Evolutionary conservation across 2,113 vertebrate genomes (phyloP), one percentile per base, ranked within the genome.

Genomic region (Poecilia latipinna): DNA sequence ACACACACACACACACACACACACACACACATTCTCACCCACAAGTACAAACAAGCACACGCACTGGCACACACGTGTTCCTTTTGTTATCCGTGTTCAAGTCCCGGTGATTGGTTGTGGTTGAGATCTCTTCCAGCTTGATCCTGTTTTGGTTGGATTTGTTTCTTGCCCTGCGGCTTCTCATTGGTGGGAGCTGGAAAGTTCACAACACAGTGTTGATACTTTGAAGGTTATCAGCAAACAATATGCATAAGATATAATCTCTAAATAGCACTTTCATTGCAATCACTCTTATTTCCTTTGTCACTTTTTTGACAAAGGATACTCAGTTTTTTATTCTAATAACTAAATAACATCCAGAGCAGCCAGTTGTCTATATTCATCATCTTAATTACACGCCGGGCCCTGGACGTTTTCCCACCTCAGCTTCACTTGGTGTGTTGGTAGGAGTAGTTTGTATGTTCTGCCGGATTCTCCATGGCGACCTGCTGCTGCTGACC

Each of bases 401-500:
- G 24, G 4, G 39, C 2, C 24, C 15, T 28, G 15, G 64, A 42
- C 65, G 1, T 0, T 11, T 33, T n/a, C 76, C 32, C 74, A 87
- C 92, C 91, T 86, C 89, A 91, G 90, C 82, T 91, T 95, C 94
- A 97, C 94, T 97, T 97, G 94, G 90, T 95, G 95, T 96, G 97
- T 90, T 96, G 96, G 94, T 97, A 97, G 13, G 96, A 94, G 90
- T 96, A 98, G 93, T 94, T 95, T 70, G 94, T 93, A 54, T 96
- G 96, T 89, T 97, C 97, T 72, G 95, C 87, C 24, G 96, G 87
- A 3, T 93, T 91, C 63, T 97, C 97, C 90, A 96, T 94, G 19
- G 95, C 85, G 84, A 96, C 94, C 86, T 96, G 96, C 70, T 94
- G 93, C 84, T 96, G 96, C 80, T 96, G 96, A 82, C 94, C 91